A percentile compares a stretch with the other conserved stretches of the same genome.
phyloP scores from a whole-genome alignment of 2,113 vertebrate genomes.

The Oxyura jamaicensis region DNA sequence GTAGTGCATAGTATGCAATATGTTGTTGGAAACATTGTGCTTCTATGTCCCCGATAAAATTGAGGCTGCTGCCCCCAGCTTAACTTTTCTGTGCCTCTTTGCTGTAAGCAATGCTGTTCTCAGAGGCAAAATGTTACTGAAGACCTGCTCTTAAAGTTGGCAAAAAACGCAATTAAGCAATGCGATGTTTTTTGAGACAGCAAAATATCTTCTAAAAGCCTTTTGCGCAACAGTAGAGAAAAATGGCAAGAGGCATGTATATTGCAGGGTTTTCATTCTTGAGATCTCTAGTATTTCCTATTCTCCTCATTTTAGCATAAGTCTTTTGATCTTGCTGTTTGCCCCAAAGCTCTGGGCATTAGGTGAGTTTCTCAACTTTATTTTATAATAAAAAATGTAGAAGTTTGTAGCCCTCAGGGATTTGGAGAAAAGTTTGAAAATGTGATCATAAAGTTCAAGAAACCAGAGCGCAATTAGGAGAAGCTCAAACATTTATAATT shows the following conservation, averaged over 20 bases:
- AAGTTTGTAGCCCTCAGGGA: background rate
- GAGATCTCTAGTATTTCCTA: background rate
- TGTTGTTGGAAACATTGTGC: background rate
- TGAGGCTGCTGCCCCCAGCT: too few species aligned
- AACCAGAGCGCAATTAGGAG: conserved; percentile 10
- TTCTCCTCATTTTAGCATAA: background rate
- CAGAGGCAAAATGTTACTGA: background rate
- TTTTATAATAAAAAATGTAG: conserved; percentile 2
- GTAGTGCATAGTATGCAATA: background rate
- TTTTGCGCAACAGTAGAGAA: background rate
- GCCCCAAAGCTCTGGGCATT: background rate
- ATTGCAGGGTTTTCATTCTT: background rate
- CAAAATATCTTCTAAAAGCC: background rate
- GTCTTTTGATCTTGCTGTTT: conserved; percentile 29
- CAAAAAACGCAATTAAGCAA: background rate
- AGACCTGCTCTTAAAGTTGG: background rate
- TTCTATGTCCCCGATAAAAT: background rate
- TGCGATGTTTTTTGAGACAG: background rate
- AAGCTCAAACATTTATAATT: conserved; percentile 22
- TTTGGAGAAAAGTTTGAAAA: conserved; percentile 42
- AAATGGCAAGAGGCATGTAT: accelerated
- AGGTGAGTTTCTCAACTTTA: conserved; percentile 12
- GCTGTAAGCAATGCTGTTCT: background rate
- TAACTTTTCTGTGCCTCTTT: background rate
- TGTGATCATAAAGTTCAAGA: background rate